Percentiles rank a stretch among this genome's conserved stretches.
These are phyloP conservation scores for Mycteria americana DNA, from an alignment of 2,797 vertebrate genomes.

Conservation along the genomic window DNA sequence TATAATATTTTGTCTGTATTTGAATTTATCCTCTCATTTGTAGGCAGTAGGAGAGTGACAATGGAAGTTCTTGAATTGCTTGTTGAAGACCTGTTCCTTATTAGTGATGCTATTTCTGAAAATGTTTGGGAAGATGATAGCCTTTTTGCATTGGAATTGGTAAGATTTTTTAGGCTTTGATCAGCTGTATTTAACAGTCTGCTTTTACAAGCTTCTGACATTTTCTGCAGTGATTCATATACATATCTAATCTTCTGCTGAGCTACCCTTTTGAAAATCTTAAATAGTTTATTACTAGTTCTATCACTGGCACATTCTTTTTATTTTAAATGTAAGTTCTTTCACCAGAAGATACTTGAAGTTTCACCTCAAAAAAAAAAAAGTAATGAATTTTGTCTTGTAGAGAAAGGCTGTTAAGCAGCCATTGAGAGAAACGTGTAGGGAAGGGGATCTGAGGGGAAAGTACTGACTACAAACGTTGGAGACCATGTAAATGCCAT, in stretches of 20 bases:
- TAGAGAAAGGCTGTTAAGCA: neutral
- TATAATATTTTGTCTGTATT: neutral
- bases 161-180: constrained; percentile 72
- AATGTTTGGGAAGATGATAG: constrained; percentile 93
- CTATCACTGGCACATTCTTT: neutral
- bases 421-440: neutral
- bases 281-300: neutral
- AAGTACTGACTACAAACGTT: neutral
- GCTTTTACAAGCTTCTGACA: neutral
- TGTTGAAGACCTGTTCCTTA: constrained; percentile 81
- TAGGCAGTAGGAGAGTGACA: constrained; percentile 85
- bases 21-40: neutral
- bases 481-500: neutral
- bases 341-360: neutral
- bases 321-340: neutral
- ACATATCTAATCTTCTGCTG: neutral
- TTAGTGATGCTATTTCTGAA: constrained; percentile 85
- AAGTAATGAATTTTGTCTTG: neutral
- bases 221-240: neutral
- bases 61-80: constrained; percentile 88
- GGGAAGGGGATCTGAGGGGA: neutral
- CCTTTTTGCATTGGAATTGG: constrained; percentile 91
- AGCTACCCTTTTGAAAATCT: neutral
- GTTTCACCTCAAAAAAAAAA: neutral
- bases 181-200: neutral